These are phyloP conservation scores for Gnathonemus echidnorhynchus DNA, from an alignment of 2,113 vertebrate species.

Conservation along the genomic window DNA sequence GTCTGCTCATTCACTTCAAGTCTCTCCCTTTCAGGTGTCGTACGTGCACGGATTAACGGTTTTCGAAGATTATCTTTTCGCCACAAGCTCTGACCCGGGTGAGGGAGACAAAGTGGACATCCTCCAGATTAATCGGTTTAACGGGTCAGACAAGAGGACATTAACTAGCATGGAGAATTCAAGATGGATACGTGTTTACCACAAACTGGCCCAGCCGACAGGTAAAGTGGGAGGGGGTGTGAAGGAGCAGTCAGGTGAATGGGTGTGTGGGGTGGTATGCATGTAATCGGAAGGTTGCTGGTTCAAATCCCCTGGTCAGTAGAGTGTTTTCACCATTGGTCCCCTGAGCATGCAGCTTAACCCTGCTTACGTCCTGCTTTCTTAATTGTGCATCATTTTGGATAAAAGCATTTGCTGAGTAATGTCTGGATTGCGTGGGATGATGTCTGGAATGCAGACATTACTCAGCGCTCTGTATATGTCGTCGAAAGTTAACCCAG, in stretches of 20 bases:
- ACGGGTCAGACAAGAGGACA: conserved; percentile 66
- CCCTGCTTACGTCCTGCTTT: background rate
- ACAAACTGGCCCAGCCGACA: conserved; percentile 80
- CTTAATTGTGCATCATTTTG: background rate
- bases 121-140: conserved; percentile 83
- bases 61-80: conserved; percentile 91
- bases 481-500: background rate
- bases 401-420: background rate
- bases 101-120: conserved; percentile 57
- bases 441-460: background rate
- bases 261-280: background rate
- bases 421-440: background rate
- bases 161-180: conserved; percentile 67
- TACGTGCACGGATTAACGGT: conserved; percentile 79
- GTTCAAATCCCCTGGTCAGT: background rate
- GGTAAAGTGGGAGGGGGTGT: conserved; percentile 57
- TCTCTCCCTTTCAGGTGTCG: conserved; percentile 66
- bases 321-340: background rate
- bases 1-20: background rate
- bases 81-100: conserved; percentile 65
- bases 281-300: background rate
- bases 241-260: background rate
- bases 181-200: conserved; percentile 72
- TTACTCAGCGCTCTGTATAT: background rate
- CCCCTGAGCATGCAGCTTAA: background rate